Evolutionary conservation across 1,140 invertebrate genomes (phyloP), one percentile per base, ranked within the genome.

Genomic region (Micrasema longulum): DNA sequence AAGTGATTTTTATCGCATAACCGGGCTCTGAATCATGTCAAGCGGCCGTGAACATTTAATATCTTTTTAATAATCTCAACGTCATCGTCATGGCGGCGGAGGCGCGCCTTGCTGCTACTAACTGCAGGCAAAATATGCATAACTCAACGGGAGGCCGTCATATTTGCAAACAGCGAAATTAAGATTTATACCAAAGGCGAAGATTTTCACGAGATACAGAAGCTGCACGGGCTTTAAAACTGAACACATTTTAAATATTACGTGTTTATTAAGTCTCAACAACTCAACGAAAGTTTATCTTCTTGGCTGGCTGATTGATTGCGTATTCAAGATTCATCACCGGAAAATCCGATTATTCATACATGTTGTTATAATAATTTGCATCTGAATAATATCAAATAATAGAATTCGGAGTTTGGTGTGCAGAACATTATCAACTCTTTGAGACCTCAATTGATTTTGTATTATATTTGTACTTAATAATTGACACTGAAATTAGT

Each of bases 151-250:
- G 52, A 48, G 69, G 74, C 50, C 53, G 57, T 75, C 70, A 72
- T 72, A 72, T 72, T 72, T 72, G 66, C 68, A 69, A 50, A 65
- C 62, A 50, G 66, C 60, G 47, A 72, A 72, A 75, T 75, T 75
- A 70, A 75, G 74, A 75, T 75, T 75, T 72, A 75, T 75, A 70
- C 45, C 38, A 68, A 71, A 23, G 69, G 73, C 69, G 35, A 68
- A 71, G 73, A 74, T 74, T 74, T 74, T 47, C 73, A 70, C 63
- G 67, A 71, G 66, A 69, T 73, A 73, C 48, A 60, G 55, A 7
- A 31, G 57, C 43, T 14, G 47, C 31, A 10, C 20, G 11, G 20
- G 50, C 20, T 1, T 6, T 14, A 9, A 31, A 12, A 22, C 20
- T 53, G 20, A 26, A 26, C 23, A 53, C 20, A 53, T 53, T 31